A percentile compares a stretch with the other conserved stretches of the same genome.
phyloP scores from a whole-genome alignment of 2,888 invertebrate species.

The Hedya salicella region DNA sequence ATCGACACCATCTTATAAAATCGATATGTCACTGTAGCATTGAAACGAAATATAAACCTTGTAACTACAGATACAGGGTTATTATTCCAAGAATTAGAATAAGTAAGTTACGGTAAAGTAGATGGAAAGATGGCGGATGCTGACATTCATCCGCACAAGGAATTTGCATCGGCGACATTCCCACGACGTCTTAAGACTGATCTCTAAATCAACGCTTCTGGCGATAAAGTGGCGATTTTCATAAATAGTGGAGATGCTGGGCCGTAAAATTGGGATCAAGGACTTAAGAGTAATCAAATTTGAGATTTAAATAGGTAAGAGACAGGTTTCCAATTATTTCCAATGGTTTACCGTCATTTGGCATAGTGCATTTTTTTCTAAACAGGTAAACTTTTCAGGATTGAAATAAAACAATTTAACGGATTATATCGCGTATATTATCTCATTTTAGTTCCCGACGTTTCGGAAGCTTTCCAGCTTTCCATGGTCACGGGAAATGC shows the following conservation, averaged over 20 bases:
- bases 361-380: no score
- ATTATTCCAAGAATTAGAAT: not conserved
- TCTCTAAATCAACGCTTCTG: constrained; percentile 22
- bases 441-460: no score
- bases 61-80: not conserved
- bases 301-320: not conserved
- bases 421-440: no score
- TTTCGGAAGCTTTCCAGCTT: no score
- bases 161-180: constrained; percentile 25
- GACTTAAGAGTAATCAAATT: not conserved
- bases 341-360: no score
- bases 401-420: no score
- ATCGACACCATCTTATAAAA: not conserved
- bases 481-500: no score
- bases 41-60: not conserved
- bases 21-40: not conserved
- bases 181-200: constrained; percentile 10
- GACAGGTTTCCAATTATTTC: no score
- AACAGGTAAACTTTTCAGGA: no score
- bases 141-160: constrained; percentile 8
- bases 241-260: constrained; percentile 5
- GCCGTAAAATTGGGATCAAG: constrained; percentile 17
- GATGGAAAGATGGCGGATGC: not conserved
- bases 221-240: constrained; percentile 15
- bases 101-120: not conserved